Conservation (phyloP, 2,113 vertebrate species). For the Callionymus lyra region DNA sequence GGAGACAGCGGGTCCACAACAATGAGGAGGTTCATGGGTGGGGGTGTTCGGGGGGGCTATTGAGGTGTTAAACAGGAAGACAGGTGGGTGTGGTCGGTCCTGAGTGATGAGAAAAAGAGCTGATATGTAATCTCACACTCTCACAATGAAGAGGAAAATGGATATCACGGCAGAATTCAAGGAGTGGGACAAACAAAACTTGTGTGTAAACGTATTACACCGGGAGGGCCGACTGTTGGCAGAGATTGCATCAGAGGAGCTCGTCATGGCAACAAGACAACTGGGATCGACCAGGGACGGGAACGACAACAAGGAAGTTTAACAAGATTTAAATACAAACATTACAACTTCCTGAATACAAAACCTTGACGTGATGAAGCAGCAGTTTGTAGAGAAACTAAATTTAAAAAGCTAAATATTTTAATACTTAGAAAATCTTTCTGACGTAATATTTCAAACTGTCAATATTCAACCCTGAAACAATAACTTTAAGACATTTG, state of each 20-base stretch:
- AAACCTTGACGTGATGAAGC: too few relatives aligned
- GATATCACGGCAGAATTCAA: not conserved
- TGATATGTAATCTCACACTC: not conserved
- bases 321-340: too few relatives aligned
- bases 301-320: too few relatives aligned
- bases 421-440: too few relatives aligned
- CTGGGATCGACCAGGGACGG: too few relatives aligned
- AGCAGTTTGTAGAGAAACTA: too few relatives aligned
- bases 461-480: too few relatives aligned
- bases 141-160: not conserved
- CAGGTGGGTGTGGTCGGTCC: conserved; percentile 24
- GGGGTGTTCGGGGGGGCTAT: conserved; percentile 7
- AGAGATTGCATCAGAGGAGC: conserved; percentile 58
- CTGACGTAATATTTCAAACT: too few relatives aligned
- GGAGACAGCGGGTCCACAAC: conserved; percentile 34
- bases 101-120: conserved; percentile 16
- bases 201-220: not conserved
- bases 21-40: conserved; percentile 13
- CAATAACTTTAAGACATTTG: too few relatives aligned
- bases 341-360: too few relatives aligned
- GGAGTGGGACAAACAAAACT: not conserved
- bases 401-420: too few relatives aligned
- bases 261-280: conserved; percentile 42
- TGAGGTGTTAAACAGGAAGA: conserved; percentile 40
- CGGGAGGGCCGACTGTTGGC: conserved; percentile 36